Evolutionary conservation across 64 coral and sea anemone species (phyloP).

Genomic region (Hydrozoanthus tunicans): DNA sequence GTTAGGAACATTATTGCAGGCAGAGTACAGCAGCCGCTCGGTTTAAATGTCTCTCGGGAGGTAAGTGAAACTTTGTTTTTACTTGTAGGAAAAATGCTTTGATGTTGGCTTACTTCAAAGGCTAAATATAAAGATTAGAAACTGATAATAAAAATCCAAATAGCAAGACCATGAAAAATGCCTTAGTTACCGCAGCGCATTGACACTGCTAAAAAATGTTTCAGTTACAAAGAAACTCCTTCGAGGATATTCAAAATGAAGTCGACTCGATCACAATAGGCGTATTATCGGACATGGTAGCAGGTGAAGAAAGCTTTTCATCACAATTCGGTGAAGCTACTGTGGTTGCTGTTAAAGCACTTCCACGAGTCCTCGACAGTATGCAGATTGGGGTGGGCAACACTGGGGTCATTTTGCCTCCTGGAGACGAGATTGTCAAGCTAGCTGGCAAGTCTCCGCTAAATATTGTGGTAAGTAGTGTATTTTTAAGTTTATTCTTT

Average conservation of each 20-base stretch:
- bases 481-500: neutral
- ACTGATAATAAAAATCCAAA: no score
- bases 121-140: no score
- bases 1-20: neutral
- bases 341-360: slow-evolving; percentile 1
- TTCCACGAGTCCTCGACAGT: neutral
- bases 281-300: slow-evolving; percentile 9
- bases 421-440: slow-evolving; percentile 21
- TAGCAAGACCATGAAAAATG: no score
- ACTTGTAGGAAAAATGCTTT: no score
- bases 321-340: neutral
- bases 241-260: neutral
- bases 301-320: neutral
- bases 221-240: slow-evolving; percentile 17
- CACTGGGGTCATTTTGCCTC: neutral
- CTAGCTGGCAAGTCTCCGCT: slow-evolving; percentile 24
- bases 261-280: neutral
- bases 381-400: neutral
- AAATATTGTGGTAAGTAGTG: slow-evolving; percentile 10
- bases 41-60: neutral
- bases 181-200: neutral
- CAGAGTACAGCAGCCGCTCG: neutral
- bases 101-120: no score
- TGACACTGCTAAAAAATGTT: neutral
- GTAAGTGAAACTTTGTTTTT: neutral